These are phyloP conservation scores for Lamproptera curius DNA, from an alignment of 2,888 invertebrate species.

Conservation along the genomic window DNA sequence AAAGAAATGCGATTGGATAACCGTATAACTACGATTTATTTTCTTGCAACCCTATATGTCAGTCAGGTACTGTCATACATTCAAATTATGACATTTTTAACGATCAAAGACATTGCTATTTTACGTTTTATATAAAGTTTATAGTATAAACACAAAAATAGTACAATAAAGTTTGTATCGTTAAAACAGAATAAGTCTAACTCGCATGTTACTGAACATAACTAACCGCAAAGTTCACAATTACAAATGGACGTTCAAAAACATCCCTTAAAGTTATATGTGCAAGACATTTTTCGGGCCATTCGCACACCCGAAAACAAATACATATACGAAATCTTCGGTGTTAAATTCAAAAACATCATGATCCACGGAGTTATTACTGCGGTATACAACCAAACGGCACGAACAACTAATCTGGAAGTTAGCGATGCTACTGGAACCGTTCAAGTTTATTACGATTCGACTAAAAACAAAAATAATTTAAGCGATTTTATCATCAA, in stretches of 20 bases:
- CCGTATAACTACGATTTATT: no score
- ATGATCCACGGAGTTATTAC: slow-evolving; percentile 65
- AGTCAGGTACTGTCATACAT: no score
- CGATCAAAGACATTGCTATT: no score
- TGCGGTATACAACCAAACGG: slow-evolving; percentile 45
- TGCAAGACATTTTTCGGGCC: slow-evolving; percentile 67
- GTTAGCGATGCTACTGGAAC: slow-evolving; percentile 62
- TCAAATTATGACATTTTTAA: no score
- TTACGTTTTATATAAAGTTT: no score
- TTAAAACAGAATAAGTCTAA: no score
- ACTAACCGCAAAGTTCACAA: not conserved
- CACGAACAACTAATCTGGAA: slow-evolving; percentile 47
- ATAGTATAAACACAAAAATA: no score
- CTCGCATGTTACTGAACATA: not conserved
- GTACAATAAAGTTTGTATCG: no score
- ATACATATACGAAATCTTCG: slow-evolving; percentile 61
- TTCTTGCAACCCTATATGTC: no score
- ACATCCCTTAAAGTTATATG: slow-evolving; percentile 57
- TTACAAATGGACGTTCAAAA: slow-evolving; percentile 34
- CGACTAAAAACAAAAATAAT: slow-evolving; percentile 45
- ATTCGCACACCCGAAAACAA: slow-evolving; percentile 46
- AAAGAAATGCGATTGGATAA: no score
- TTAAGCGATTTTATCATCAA: slow-evolving; percentile 38
- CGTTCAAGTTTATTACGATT: slow-evolving; percentile 56
- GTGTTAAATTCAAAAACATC: slow-evolving; percentile 58